Conservation (phyloP, 2,888 invertebrate genomes). For the Hypolimnas misippus region DNA sequence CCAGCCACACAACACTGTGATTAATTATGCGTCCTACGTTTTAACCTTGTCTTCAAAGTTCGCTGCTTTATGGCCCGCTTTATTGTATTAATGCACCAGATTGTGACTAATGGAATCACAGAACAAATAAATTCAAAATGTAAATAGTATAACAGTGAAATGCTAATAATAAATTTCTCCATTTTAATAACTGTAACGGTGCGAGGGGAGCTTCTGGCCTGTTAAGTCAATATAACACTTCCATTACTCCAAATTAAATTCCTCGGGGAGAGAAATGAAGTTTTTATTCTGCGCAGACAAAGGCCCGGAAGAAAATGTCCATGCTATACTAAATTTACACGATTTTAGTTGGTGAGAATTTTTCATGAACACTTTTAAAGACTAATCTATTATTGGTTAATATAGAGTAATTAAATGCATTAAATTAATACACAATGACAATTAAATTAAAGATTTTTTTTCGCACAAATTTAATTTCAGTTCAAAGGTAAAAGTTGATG, state of each 20-base stretch:
- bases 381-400: too few species aligned
- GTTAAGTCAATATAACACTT: conserved; percentile 85
- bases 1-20: conserved; percentile 21
- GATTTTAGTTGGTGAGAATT: conserved; percentile 20
- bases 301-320: conserved; percentile 66
- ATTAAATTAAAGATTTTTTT: too few species aligned
- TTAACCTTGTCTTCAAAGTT: conserved; percentile 28
- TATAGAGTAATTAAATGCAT: too few species aligned
- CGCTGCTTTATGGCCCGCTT: conserved; percentile 41
- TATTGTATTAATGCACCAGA: conserved; percentile 74
- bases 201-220: conserved; percentile 81
- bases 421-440: too few species aligned
- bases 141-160: conserved; percentile 80
- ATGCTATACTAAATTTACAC: conserved; percentile 48
- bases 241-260: conserved; percentile 84
- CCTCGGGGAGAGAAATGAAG: conserved; percentile 82
- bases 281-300: conserved; percentile 79
- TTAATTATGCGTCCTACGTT: conserved; percentile 27
- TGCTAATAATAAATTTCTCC: conserved; percentile 84
- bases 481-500: too few species aligned
- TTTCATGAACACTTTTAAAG: conserved; percentile 13
- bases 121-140: conserved; percentile 84
- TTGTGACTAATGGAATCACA: conserved; percentile 82
- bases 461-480: too few species aligned
- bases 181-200: conserved; percentile 83